phyloP scores from a whole-genome alignment of 2,113 vertebrate genomes.

The Setophaga coronata region DNA sequence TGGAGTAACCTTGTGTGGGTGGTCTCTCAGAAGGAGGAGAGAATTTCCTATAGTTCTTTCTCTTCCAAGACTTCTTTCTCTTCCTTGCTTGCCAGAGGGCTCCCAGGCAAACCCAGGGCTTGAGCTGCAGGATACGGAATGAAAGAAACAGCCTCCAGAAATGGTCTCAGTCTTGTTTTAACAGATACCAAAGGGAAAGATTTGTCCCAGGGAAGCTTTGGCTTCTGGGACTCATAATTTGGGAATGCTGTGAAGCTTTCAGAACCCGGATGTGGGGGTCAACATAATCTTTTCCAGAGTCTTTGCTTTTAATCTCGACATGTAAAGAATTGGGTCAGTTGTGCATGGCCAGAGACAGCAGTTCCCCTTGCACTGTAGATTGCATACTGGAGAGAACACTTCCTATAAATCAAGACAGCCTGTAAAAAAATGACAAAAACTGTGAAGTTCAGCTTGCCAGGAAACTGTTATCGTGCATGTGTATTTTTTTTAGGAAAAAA shows the following conservation, averaged over 20 bases:
- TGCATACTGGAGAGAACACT: not conserved
- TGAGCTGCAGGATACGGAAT: not conserved
- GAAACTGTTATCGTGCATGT: not conserved
- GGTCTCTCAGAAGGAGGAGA: not conserved
- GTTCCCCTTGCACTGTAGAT: not conserved
- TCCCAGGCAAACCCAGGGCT: not conserved
- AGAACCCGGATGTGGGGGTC: not conserved
- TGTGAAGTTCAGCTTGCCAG: conserved; percentile 47
- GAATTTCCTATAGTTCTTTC: not conserved
- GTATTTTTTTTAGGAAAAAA: not conserved
- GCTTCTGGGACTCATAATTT: not conserved
- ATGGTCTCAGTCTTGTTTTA: not conserved
- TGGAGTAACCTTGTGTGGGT: not conserved
- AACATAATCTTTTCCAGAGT: not conserved
- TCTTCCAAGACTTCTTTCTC: not conserved
- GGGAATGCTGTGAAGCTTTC: not conserved
- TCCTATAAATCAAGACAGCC: conserved; percentile 29
- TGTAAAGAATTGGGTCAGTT: not conserved
- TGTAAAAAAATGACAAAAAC: conserved; percentile 46
- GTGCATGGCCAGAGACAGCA: not conserved
- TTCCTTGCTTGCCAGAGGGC: not conserved
- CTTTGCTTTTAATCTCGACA: not conserved
- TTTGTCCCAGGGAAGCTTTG: not conserved
- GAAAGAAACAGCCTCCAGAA: not conserved
- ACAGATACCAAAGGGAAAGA: not conserved